phyloP scores from a whole-genome alignment of 2,888 invertebrate species.

The Drosophila peninsularis region DNA sequence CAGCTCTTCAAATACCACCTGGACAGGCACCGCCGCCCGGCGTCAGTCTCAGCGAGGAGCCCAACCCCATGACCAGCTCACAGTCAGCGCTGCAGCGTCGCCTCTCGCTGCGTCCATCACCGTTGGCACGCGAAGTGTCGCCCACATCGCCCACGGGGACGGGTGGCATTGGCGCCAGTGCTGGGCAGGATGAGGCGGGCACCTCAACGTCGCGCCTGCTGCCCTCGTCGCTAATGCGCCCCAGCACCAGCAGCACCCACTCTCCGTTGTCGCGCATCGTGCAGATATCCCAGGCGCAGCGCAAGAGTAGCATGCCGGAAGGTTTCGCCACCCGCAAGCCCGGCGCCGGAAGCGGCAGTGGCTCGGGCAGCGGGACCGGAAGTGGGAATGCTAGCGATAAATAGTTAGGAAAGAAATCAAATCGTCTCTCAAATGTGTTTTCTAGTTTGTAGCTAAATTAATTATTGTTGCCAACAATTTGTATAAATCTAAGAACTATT shows the following conservation, averaged over 20 bases:
- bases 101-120: constrained; percentile 83
- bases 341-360: constrained; percentile 8
- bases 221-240: constrained; percentile 57
- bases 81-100: constrained; percentile 83
- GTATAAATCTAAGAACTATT: constrained; percentile 3
- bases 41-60: constrained; percentile 57
- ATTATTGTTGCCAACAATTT: constrained; percentile 40
- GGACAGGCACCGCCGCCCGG: constrained; percentile 83
- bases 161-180: neutral
- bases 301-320: constrained; percentile 83
- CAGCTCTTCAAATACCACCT: constrained; percentile 83
- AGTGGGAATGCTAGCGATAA: constrained; percentile 25
- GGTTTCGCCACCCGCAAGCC: constrained; percentile 45
- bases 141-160: constrained; percentile 51
- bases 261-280: constrained; percentile 84
- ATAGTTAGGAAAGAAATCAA: constrained; percentile 4
- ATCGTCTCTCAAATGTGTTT: constrained; percentile 44
- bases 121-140: constrained; percentile 78
- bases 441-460: constrained; percentile 45
- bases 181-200: constrained; percentile 39
- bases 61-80: constrained; percentile 30
- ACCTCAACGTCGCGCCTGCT: constrained; percentile 64
- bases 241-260: constrained; percentile 83
- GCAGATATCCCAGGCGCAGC: constrained; percentile 84
- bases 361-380: neutral